Percentiles rank a stretch among this genome's conserved stretches.
These are phyloP conservation scores for Petromus typicus DNA, from an alignment of 2,113 vertebrate species.

Conservation along the genomic window DNA sequence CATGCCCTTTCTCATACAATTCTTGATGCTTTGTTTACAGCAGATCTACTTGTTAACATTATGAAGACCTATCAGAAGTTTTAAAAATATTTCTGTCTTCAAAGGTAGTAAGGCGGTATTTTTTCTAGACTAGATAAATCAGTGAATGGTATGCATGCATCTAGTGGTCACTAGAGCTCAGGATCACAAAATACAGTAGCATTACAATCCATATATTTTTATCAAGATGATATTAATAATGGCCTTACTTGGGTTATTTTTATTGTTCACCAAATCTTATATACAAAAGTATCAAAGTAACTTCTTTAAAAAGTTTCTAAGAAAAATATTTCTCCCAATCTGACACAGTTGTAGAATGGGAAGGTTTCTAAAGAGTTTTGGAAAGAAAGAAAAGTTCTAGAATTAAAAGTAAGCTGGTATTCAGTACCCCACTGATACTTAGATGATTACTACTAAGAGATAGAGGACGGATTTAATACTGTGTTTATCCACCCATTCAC, in stretches of 20 bases:
- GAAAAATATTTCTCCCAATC: conserved; percentile 66
- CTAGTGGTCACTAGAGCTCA: conserved; percentile 78
- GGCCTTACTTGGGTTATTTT: conserved; percentile 82
- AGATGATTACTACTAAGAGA: conserved; percentile 71
- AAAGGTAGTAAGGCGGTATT: conserved; percentile 65
- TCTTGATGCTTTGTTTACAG: conserved; percentile 67
- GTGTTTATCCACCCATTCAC: conserved; percentile 78
- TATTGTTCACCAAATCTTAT: conserved; percentile 82
- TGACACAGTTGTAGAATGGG: conserved; percentile 14
- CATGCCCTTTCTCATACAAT: conserved; percentile 69
- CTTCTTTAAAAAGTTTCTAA: conserved; percentile 72
- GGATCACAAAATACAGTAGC: conserved; percentile 78
- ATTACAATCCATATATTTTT: conserved; percentile 75
- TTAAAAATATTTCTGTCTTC: conserved; percentile 80
- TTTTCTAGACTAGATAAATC: conserved; percentile 76
- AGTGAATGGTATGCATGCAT: conserved; percentile 81
- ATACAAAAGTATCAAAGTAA: conserved; percentile 70
- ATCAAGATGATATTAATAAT: conserved; percentile 78
- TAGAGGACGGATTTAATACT: conserved; percentile 41
- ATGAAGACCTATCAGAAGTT: conserved; percentile 82
- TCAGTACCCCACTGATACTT: conserved; percentile 54
- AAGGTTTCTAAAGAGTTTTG: conserved; percentile 65
- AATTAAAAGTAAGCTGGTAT: conserved; percentile 47
- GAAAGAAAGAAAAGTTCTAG: conserved; percentile 63
- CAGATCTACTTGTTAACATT: conserved; percentile 72